Evolutionary conservation across 2,888 invertebrate genomes (phyloP), one percentile per base, ranked within the genome.

Genomic region (Hyppa rectilinea): DNA sequence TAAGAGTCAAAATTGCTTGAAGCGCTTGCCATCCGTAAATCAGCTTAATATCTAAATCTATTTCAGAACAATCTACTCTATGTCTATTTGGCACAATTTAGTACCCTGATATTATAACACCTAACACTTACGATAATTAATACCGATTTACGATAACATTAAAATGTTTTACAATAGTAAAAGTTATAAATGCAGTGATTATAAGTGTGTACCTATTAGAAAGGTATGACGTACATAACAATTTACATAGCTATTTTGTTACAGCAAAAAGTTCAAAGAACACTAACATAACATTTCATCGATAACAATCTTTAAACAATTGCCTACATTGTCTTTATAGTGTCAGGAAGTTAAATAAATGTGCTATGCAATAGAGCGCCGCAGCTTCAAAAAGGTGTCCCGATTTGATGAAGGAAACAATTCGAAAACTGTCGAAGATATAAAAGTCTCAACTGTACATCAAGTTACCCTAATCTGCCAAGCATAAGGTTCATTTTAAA

Each of bases 61-160:
- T 64, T 52, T 14, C 74, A 63, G 47, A 79, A 78, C 77, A 61
- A 60, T 59, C 77, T 79, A 79, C 67, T 76, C 59, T 76, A 63
- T 53, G 2, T n/a, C 59, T 71, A 75, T 75, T 86, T 85, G 85
- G 86, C 85, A 85, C 86, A 75, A 64, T 64, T 63, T 70, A 71
- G 79, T 84, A 85, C 86, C 86, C 82, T 83, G 83, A 76, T 79
- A 66, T 20, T 55, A 70, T 60, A 77, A 72, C 68, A 71, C 17
- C 63, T 62, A 43, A 45, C 50, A 38, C 17, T 56, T 61, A 70
- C n/a, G n/a, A n/a, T n/a, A n/a, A n/a, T n/a, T n/a, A n/a, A n/a
- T 20, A 61, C 45, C 55, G 4, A 79, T 65, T 55, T 29, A 40
- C 20, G 7, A 52, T 55, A 47, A 47, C 34, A 36, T 55, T 40